Evolutionary conservation across 2,888 invertebrate genomes (phyloP).

Genomic region (Acleris emargana): DNA sequence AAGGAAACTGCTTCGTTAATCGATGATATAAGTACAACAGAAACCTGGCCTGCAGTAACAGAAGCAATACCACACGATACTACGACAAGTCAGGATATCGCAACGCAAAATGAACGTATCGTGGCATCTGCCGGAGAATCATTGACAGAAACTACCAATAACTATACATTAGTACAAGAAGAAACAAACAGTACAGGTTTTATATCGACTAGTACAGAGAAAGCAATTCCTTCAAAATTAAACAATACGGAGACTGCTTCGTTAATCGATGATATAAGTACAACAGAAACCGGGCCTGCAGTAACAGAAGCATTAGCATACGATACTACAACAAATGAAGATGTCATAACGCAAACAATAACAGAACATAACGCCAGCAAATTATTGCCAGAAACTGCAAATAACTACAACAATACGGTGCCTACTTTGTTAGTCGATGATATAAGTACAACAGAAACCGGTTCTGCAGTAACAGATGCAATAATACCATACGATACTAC

Average conservation of each 20-base stretch:
- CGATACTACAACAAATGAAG: too few species aligned
- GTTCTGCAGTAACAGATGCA: too few species aligned
- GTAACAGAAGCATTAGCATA: not conserved
- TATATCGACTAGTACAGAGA: not conserved
- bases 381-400: too few species aligned
- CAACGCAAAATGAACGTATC: not conserved
- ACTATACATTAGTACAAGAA: too few species aligned
- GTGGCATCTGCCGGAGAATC: not conserved
- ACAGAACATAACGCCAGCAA: too few species aligned
- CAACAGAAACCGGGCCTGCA: not conserved
- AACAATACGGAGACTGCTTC: not conserved
- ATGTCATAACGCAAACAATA: too few species aligned
- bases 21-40: not conserved
- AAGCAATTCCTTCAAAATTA: not conserved
- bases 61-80: not conserved
- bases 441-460: too few species aligned
- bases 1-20: not conserved
- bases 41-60: not conserved
- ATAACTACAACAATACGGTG: too few species aligned
- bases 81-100: not conserved
- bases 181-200: too few species aligned
- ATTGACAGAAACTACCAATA: not conserved
- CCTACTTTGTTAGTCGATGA: too few species aligned
- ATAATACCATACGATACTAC: too few species aligned
- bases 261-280: not conserved